These are phyloP conservation scores for Solenopsis invicta DNA, from an alignment of 1,140 invertebrate genomes.

Conservation along the genomic window DNA sequence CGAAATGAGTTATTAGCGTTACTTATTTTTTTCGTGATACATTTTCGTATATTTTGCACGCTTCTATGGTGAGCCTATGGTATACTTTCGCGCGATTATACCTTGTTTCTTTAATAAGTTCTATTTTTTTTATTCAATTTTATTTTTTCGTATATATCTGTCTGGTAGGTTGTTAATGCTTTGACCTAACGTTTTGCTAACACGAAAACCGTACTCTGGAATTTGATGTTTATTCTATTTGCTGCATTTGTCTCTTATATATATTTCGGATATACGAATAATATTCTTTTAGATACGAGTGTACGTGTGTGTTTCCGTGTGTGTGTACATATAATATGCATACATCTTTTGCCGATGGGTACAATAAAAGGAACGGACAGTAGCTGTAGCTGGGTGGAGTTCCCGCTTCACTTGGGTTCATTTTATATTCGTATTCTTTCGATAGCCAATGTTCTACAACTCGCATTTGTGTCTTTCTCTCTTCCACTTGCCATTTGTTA, in stretches of 20 bases:
- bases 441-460: constrained; percentile 26
- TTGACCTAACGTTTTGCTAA: constrained; percentile 84
- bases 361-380: constrained; percentile 62
- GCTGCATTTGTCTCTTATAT: constrained; percentile 81
- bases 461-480: constrained; percentile 59
- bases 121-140: constrained; percentile 63
- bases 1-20: neutral
- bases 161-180: constrained; percentile 85
- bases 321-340: constrained; percentile 78
- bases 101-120: constrained; percentile 62
- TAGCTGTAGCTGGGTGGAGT: constrained; percentile 68
- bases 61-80: constrained; percentile 84
- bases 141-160: constrained; percentile 70
- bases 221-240: constrained; percentile 84
- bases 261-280: constrained; percentile 74
- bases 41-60: constrained; percentile 81
- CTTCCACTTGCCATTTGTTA: constrained; percentile 40
- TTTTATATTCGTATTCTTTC: constrained; percentile 40
- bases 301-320: constrained; percentile 76
- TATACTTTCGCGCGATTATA: constrained; percentile 70
- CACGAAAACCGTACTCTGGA: constrained; percentile 80
- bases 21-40: constrained; percentile 36
- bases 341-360: constrained; percentile 67
- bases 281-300: constrained; percentile 72
- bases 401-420: constrained; percentile 62